A percentile compares a stretch with the other conserved stretches of the same genome.
Evolutionary conservation across 2,797 vertebrate genomes (phyloP).

Genomic region (Tinamus major): DNA sequence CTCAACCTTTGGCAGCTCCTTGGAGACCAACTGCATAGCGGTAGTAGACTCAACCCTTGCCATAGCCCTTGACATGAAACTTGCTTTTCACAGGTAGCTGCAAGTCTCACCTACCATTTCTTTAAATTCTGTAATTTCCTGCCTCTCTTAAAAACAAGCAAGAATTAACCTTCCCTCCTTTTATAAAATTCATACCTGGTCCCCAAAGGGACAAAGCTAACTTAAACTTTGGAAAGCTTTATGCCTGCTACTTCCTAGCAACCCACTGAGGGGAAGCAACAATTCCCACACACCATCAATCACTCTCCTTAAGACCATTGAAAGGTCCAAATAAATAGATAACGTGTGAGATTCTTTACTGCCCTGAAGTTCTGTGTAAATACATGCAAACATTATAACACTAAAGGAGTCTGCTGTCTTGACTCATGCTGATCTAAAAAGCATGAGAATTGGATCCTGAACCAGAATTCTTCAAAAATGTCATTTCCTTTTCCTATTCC

Average conservation of each 20-base stretch:
- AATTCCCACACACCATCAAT: neutral
- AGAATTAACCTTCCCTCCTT: neutral
- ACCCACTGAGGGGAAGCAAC: neutral
- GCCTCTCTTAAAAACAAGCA: neutral
- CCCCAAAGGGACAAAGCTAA: neutral
- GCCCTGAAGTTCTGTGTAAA: neutral
- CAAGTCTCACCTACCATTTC: neutral
- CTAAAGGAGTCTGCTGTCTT: neutral
- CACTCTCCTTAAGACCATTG: neutral
- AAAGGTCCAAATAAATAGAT: neutral
- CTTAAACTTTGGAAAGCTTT: neutral
- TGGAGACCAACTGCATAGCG: neutral
- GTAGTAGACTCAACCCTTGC: neutral
- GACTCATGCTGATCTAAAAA: neutral
- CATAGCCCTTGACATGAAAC: neutral
- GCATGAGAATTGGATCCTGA: neutral
- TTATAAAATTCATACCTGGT: neutral
- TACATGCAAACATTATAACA: neutral
- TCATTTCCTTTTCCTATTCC: neutral
- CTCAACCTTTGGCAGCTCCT: neutral
- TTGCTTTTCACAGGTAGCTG: neutral
- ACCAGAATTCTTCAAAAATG: neutral
- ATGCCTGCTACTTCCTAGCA: neutral
- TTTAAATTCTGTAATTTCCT: neutral
- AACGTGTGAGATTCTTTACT: neutral